Base-by-base conservation (phyloP, 2,888 invertebrate genomes). In the Tetropium fuscum region DNA sequence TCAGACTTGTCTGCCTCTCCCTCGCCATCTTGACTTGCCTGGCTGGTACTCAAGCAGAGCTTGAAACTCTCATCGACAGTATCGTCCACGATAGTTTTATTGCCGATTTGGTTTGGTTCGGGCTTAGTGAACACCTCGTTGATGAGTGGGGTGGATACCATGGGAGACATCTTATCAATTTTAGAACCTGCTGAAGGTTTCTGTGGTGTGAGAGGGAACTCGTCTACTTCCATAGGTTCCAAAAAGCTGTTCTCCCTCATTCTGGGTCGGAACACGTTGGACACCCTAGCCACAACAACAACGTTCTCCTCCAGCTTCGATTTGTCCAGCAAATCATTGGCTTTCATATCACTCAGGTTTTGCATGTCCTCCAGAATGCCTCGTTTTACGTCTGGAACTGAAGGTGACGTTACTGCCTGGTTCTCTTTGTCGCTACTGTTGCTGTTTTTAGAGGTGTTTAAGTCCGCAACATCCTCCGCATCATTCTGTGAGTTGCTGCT, bases 161-260 rank as follows among this genome's bases (percentile, higher is more conserved):
- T n/a, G n/a, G 32, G 11, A 3, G 10, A 13, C 11, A 8, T 18
- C 15, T 15, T 13, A 5, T 13, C 43, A 1, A 10, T 6, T 22
- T 43, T 10, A 8, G 27, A 30, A 8, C 16, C 18, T 4, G 27
- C 45, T 10, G 6, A 15, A 5, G 25, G 15, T 2, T 15, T 13
- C n/a, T 45, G 30, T 3, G 15, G n/a, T 15, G 41, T 30, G 1
- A 55, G 22, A 4, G 38, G 7, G 15, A 43, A 49, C 25, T 59
- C 61, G 53, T 72, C 72, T 1, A 72, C 69, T 27, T 70, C 70
- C 72, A 72, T 72, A 2, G 71, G 69, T 58, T 72, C 70, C 13
- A 53, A 27, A 47, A 68, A 70, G 53, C 69, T 70, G 15, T 40
- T 58, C 1, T 70, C 64, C 2, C 53, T 54, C 30, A 58, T 58